Conservation (phyloP, 2,113 vertebrate genomes). For the Hemibagrus wyckioides region DNA sequence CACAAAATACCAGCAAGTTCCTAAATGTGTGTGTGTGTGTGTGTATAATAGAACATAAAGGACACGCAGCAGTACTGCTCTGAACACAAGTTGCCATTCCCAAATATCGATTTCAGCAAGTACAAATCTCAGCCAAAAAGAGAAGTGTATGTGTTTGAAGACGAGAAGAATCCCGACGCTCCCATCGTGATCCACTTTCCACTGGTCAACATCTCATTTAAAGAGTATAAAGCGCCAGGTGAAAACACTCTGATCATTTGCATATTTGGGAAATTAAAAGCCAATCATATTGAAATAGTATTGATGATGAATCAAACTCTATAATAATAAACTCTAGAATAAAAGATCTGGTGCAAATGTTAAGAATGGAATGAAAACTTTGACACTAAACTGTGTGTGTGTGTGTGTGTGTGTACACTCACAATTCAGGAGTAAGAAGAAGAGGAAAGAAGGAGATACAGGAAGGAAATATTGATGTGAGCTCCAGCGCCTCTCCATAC, state of each 20-base stretch:
- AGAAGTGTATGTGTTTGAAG: slow-evolving; percentile 67
- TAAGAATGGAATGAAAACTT: neutral
- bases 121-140: slow-evolving; percentile 47
- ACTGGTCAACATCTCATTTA: slow-evolving; percentile 58
- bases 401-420: neutral
- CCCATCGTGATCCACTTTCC: slow-evolving; percentile 68
- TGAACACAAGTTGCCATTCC: slow-evolving; percentile 64
- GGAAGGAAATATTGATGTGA: slow-evolving; percentile 71
- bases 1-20: no score
- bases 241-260: neutral
- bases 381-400: neutral
- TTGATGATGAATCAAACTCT: neutral
- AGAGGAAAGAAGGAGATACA: slow-evolving; percentile 65
- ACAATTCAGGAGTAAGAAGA: slow-evolving; percentile 71
- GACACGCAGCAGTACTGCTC: slow-evolving; percentile 59
- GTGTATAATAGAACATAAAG: slow-evolving; percentile 57
- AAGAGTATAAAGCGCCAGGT: slow-evolving; percentile 58
- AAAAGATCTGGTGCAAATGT: no score
- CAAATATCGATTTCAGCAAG: slow-evolving; percentile 53
- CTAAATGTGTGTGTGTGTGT: neutral
- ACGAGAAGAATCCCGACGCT: slow-evolving; percentile 56
- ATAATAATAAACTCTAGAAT: no score
- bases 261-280: neutral
- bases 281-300: neutral
- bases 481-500: slow-evolving; percentile 70